Evolutionary conservation across 1,140 invertebrate genomes (phyloP).

Genomic region (Eriocheir sinensis): DNA sequence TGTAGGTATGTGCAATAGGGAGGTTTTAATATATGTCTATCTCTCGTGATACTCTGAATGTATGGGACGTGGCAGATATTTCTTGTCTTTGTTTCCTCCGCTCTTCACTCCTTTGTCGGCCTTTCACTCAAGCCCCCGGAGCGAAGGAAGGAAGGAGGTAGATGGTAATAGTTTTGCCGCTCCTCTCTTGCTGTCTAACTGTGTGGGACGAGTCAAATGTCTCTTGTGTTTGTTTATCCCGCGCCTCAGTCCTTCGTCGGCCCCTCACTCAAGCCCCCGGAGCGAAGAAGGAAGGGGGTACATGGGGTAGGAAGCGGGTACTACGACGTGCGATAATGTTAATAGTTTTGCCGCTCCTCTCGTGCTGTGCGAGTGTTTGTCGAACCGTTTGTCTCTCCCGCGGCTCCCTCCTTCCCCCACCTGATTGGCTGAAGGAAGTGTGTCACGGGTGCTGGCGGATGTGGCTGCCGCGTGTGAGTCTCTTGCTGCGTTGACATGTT

Average conservation of each 20-base stretch:
- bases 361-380: not conserved
- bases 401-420: not conserved
- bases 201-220: not conserved
- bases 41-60: not conserved
- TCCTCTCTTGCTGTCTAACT: not conserved
- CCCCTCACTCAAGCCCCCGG: too few relatives aligned
- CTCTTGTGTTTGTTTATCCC: not conserved
- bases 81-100: not conserved
- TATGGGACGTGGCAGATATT: too few relatives aligned
- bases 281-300: too few relatives aligned
- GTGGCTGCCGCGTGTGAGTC: not conserved
- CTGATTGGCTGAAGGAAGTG: not conserved
- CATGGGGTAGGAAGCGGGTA: too few relatives aligned
- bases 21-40: too few relatives aligned
- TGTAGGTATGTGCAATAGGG: too few relatives aligned
- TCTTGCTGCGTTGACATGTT: not conserved
- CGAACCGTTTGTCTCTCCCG: not conserved
- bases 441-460: constrained; percentile 11
- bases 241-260: not conserved
- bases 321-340: too few relatives aligned
- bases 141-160: too few relatives aligned
- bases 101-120: not conserved
- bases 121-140: too few relatives aligned
- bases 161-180: too few relatives aligned
- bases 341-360: not conserved